Evolutionary conservation across 2,797 vertebrate genomes (phyloP), one percentile per base, ranked within the genome.

Genomic region (Rousettus madagascariensis): DNA sequence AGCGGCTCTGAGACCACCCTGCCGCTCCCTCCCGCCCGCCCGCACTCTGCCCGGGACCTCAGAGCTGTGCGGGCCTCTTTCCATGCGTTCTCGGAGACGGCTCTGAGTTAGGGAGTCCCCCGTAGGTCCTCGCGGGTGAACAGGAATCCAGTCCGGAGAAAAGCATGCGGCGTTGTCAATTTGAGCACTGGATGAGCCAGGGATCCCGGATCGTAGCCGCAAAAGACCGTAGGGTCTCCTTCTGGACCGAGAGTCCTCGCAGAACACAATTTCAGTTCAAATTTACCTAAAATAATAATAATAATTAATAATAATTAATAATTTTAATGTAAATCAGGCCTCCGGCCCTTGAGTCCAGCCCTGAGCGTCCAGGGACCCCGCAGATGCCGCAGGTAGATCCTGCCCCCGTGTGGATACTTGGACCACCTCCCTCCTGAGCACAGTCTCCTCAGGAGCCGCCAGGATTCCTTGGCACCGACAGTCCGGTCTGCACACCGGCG

Each of bases 171-270:
- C 28, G 8, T 4, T 78, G 49, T 55, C 28, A 78, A 55, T 26
- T 5, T 28, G 30, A 69, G 65, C 8, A 5, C 65, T 15, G 26
- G 5, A 0, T 4, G 33, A 63, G 16, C 9, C 9, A 49, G 30
- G 30, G 68, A 12, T 0, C 9, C 28, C 5, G 2, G 36, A 24
- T 13, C 0, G 0, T 2, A 17, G 2, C 1, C 1, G 16, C 46
- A 66, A 22, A 17, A 5, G 30, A 7, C 30, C 36, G 2, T 7
- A 19, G 24, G 30, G 30, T 79, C n/a, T 43, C n/a, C 1, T 4
- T 77, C 12, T 7, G 11, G 49, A 53, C 1, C 28, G 2, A 43
- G 4, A 30, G 41, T 30, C 57, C 6, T 16, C 10, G 0, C 0
- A 1, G 57, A 59, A 59, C 57, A 59, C 9, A 59, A 59, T 28